phyloP scores from a whole-genome alignment of 2,797 vertebrate species.

The Pangasius sanitwongsei region DNA sequence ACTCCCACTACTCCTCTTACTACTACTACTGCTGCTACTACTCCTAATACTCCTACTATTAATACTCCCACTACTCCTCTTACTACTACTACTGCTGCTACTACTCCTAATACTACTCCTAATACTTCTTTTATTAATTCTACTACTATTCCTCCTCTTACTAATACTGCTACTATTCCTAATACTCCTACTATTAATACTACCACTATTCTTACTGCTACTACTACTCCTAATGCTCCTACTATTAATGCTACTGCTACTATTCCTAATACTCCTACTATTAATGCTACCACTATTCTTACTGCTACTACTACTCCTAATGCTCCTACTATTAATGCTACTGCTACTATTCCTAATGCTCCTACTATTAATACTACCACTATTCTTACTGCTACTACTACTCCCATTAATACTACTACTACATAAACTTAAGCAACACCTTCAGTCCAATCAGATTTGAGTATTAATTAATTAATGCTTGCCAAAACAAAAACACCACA shows the following conservation, averaged over 20 bases:
- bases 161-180: neutral
- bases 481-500: no score
- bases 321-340: fast-evolving
- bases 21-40: no score
- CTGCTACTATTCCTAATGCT: neutral
- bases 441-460: neutral
- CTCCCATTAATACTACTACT: neutral
- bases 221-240: neutral
- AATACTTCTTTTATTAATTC: neutral
- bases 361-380: neutral
- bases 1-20: no score
- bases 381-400: neutral
- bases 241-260: fast-evolving
- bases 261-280: neutral
- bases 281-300: no score
- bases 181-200: neutral
- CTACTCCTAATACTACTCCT: neutral
- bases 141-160: no score
- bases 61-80: neutral
- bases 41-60: no score
- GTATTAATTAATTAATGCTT: neutral
- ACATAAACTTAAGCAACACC: neutral
- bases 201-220: neutral
- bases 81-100: neutral
- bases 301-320: no score